Evolutionary conservation across 2,888 invertebrate species (phyloP).

Genomic region (Deroplatys truncata): DNA sequence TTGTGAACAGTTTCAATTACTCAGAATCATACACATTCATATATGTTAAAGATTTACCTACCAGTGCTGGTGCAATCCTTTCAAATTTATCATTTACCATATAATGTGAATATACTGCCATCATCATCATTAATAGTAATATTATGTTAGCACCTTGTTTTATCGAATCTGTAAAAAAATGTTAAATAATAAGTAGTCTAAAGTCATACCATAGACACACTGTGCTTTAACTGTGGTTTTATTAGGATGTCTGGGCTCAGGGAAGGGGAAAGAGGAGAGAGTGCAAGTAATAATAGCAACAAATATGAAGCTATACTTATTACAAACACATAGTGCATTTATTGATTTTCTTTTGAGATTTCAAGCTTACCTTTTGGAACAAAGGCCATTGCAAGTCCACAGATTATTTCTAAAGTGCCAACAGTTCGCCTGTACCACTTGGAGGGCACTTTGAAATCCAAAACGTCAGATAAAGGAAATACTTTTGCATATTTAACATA

Average conservation of each 20-base stretch:
- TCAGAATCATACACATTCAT: no score
- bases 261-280: no score
- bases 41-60: constrained; percentile 40
- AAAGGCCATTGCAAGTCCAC: constrained; percentile 76
- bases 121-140: constrained; percentile 75
- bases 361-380: constrained; percentile 74
- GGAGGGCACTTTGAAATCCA: constrained; percentile 84
- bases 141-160: constrained; percentile 87
- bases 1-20: no score
- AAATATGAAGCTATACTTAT: no score
- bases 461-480: constrained; percentile 74
- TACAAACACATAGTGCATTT: no score
- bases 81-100: constrained; percentile 91
- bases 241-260: no score
- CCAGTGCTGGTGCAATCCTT: constrained; percentile 82
- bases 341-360: not conserved
- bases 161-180: constrained; percentile 68
- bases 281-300: no score
- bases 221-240: no score
- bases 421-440: constrained; percentile 88
- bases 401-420: constrained; percentile 78
- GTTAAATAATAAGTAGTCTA: not conserved
- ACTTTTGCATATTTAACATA: constrained; percentile 96
- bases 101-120: constrained; percentile 89
- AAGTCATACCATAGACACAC: no score